These are phyloP conservation scores for Anthoscopus minutus DNA, from an alignment of 2,113 vertebrate species.

Conservation along the genomic window DNA sequence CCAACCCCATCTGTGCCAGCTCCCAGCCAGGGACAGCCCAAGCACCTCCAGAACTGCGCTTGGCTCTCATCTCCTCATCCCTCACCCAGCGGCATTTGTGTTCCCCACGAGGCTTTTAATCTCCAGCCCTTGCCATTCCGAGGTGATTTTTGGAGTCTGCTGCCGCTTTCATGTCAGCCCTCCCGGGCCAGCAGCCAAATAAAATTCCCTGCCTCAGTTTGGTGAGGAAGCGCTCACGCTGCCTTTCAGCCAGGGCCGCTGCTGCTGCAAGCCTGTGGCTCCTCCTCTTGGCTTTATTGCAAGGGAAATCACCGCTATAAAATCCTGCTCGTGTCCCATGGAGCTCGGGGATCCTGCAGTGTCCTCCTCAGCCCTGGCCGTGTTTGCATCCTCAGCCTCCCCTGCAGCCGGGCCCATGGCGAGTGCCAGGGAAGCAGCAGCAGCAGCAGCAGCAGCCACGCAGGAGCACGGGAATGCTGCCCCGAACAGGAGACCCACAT, in stretches of 20 bases:
- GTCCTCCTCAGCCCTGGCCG: not conserved
- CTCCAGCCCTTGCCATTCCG: accelerated
- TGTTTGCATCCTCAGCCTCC: not conserved
- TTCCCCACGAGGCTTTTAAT: not conserved
- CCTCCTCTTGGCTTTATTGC: constrained; percentile 32
- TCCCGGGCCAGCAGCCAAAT: not conserved
- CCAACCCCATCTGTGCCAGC: not conserved
- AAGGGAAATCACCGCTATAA: not conserved
- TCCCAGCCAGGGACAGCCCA: no score
- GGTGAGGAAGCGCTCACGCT: not conserved
- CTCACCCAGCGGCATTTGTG: not conserved
- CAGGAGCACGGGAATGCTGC: not conserved
- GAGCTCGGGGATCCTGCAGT: not conserved
- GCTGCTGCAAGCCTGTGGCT: not conserved
- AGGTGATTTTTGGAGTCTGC: not conserved
- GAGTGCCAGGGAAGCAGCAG: not conserved
- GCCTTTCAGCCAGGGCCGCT: not conserved
- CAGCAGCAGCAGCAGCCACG: not conserved
- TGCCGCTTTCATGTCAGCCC: not conserved
- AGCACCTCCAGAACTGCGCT: no score
- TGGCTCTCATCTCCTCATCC: not conserved
- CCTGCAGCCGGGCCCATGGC: not conserved
- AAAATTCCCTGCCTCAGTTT: not conserved
- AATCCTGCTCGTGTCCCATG: not conserved
- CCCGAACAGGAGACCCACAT: not conserved